phyloP scores from a whole-genome alignment of 1,140 invertebrate species.

The Solenopsis fugax region DNA sequence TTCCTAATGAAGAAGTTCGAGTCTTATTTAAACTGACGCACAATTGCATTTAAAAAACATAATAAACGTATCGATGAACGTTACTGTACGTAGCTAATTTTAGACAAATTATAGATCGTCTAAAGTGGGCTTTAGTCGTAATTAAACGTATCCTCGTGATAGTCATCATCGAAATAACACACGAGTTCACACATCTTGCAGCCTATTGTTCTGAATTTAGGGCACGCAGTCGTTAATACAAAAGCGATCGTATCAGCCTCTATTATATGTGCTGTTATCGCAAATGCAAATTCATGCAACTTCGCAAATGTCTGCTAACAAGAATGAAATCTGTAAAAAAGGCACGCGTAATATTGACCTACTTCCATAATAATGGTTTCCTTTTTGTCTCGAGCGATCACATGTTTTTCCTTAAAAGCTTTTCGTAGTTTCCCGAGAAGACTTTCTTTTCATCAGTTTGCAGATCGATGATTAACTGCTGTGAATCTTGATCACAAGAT shows the following conservation, averaged over 20 bases:
- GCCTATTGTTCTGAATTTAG: constrained; percentile 46
- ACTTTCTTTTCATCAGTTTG: background rate
- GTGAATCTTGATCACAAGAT: background rate
- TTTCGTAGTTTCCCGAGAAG: background rate
- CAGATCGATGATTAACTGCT: background rate
- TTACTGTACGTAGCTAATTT: background rate
- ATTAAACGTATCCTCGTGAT: constrained; percentile 10
- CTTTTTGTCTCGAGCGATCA: background rate
- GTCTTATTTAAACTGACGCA: background rate
- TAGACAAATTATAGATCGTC: background rate
- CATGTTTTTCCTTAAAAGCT: background rate
- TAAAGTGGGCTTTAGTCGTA: constrained; percentile 17
- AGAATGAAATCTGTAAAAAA: constrained; percentile 1
- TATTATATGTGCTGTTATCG: constrained; percentile 28
- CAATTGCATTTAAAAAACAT: background rate
- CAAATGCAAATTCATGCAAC: constrained; percentile 32
- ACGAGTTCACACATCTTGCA: constrained; percentile 10
- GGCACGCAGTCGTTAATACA: constrained; percentile 4
- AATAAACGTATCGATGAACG: background rate
- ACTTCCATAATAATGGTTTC: background rate
- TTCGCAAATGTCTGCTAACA: background rate
- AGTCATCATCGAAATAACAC: background rate
- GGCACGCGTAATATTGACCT: background rate
- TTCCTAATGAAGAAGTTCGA: background rate
- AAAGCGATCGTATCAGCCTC: constrained; percentile 35